A percentile compares a stretch with the other conserved stretches of the same genome.
Evolutionary conservation across 2,113 vertebrate genomes (phyloP).

Genomic region (Euleptes europaea): DNA sequence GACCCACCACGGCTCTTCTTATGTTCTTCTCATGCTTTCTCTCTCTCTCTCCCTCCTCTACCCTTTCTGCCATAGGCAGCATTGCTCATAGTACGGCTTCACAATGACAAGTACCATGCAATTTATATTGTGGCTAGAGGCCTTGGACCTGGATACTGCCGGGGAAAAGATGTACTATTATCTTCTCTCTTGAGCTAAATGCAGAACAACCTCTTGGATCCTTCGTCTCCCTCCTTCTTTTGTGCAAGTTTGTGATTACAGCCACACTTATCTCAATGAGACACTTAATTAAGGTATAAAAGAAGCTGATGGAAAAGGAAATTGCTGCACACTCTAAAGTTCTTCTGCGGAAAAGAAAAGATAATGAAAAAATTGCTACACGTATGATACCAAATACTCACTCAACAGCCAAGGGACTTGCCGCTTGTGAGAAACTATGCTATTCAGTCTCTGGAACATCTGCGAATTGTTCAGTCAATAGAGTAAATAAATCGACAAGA

Average conservation of each 20-base stretch:
- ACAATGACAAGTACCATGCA: not conserved
- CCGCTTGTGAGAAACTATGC: not conserved
- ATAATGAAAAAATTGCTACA: not conserved
- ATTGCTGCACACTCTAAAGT: constrained; percentile 2
- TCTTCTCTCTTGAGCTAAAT: not conserved
- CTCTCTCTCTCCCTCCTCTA: not conserved
- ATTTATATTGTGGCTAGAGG: not conserved
- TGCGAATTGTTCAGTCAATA: not conserved
- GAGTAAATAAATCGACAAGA: not conserved
- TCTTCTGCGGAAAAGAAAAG: not conserved
- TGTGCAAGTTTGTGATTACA: constrained; percentile 5
- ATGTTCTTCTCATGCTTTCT: not conserved
- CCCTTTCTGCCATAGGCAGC: not conserved
- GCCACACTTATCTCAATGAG: constrained; percentile 27
- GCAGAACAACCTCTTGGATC: not conserved
- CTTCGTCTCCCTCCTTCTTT: not conserved
- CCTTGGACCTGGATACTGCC: not conserved
- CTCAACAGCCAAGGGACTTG: not conserved
- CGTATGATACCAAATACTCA: not conserved
- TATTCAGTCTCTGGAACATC: not conserved
- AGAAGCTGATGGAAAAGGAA: constrained; percentile 6
- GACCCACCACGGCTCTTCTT: not conserved
- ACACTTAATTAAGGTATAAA: constrained; percentile 24
- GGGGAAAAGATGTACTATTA: not conserved
- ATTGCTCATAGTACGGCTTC: not conserved